Conservation (phyloP, 2,797 vertebrate genomes). For the Benthosema pterotum region DNA sequence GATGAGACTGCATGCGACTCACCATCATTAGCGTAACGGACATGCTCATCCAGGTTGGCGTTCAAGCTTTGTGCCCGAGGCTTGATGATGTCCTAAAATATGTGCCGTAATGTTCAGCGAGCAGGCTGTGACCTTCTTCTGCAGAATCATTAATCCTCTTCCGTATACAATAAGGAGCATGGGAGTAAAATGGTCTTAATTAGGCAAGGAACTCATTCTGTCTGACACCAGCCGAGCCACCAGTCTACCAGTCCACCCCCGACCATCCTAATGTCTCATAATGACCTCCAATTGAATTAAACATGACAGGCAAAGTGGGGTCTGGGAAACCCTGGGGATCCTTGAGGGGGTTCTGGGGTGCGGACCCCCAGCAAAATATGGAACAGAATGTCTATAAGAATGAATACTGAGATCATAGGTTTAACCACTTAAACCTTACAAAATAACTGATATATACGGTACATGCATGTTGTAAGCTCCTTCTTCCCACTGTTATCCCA, state of each 20-base stretch:
- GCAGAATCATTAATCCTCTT: constrained; percentile 39
- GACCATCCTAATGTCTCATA: constrained; percentile 63
- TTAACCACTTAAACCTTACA: too few species aligned
- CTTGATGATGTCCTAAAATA: constrained; percentile 65
- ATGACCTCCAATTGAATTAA: constrained; percentile 73
- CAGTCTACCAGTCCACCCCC: constrained; percentile 59
- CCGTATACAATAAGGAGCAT: constrained; percentile 67
- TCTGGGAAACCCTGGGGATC: constrained; percentile 16
- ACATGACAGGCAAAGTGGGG: constrained; percentile 51
- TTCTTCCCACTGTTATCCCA: too few species aligned
- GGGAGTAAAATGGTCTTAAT: constrained; percentile 75
- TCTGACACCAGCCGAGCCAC: constrained; percentile 67
- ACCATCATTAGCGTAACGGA: constrained; percentile 58
- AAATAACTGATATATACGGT: too few species aligned
- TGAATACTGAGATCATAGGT: too few species aligned
- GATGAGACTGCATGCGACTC: constrained; percentile 59
- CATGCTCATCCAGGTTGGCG: constrained; percentile 61
- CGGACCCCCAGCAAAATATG: too few species aligned
- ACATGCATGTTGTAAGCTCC: too few species aligned
- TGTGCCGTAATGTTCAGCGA: constrained; percentile 41
- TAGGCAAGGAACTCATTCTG: constrained; percentile 65
- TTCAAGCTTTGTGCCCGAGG: constrained; percentile 60
- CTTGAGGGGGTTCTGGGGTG: too few species aligned
- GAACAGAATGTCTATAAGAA: too few species aligned
- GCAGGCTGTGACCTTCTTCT: constrained; percentile 67